phyloP scores from a whole-genome alignment of 2,888 invertebrate genomes.

The Leuctra nigra region DNA sequence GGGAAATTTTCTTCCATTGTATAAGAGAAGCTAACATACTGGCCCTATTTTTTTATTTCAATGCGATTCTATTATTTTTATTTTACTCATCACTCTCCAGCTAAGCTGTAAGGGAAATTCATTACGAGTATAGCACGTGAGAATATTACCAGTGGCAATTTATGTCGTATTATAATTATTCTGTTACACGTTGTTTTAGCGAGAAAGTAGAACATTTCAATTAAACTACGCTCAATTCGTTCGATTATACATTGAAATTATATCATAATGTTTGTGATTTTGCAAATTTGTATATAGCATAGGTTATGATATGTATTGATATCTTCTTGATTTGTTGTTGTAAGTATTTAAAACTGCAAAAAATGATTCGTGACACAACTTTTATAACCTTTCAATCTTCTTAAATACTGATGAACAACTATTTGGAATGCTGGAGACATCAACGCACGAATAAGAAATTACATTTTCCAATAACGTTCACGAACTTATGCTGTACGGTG shows the following conservation, averaged over 20 bases:
- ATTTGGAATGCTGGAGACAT: too few relatives aligned
- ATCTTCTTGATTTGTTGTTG: background rate
- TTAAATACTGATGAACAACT: too few relatives aligned
- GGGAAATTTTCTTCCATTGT: constrained; percentile 11
- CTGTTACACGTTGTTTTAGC: background rate
- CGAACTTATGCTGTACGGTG: too few relatives aligned
- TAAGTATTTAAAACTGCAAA: too few relatives aligned
- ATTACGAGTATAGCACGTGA: constrained; percentile 13
- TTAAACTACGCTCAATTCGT: constrained; percentile 15
- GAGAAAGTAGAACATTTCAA: constrained; percentile 17
- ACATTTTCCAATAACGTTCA: too few relatives aligned
- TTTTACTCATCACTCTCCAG: background rate
- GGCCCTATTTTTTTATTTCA: constrained; percentile 9
- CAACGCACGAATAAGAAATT: too few relatives aligned
- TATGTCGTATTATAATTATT: constrained; percentile 16
- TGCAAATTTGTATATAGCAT: too few relatives aligned
- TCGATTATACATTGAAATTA: constrained; percentile 1
- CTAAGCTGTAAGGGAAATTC: constrained; percentile 10
- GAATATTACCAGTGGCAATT: constrained; percentile 6
- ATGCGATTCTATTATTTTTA: background rate
- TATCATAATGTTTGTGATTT: constrained; percentile 11
- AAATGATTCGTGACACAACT: too few relatives aligned
- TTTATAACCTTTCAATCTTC: too few relatives aligned
- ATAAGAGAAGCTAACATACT: constrained; percentile 13
- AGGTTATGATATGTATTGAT: too few relatives aligned